Evolutionary conservation across 2,113 vertebrate species (phyloP).

Genomic region (Ictidomys tridecemlineatus): DNA sequence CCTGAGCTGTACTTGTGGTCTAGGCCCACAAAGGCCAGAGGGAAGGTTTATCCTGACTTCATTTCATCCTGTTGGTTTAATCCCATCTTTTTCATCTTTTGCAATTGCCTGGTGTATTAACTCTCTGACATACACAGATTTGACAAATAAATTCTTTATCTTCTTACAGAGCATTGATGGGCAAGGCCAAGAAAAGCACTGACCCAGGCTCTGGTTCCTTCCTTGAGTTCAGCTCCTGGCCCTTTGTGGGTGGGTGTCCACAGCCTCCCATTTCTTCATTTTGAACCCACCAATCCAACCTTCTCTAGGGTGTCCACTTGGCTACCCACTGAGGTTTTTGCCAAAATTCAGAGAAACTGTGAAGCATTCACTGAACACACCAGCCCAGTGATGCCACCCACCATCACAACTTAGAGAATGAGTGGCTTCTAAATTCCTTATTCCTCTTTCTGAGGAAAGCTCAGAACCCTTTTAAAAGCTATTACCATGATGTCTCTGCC

Average conservation of each 20-base stretch:
- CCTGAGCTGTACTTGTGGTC: not conserved
- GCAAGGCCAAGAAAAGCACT: not conserved
- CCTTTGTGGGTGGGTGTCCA: not conserved
- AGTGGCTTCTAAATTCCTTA: not conserved
- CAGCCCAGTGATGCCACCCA: too few relatives aligned
- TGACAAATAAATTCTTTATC: not conserved
- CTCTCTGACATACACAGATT: not conserved
- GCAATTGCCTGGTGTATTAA: not conserved
- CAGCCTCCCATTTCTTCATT: not conserved
- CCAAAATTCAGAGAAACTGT: not conserved
- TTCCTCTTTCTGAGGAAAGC: not conserved
- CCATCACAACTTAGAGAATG: not conserved
- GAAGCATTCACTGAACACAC: not conserved
- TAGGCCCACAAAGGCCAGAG: not conserved
- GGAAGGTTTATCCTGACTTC: not conserved
- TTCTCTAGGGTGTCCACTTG: not conserved
- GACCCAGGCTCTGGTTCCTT: not conserved
- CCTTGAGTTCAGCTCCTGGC: not conserved
- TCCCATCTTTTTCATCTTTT: not conserved
- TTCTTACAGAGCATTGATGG: not conserved
- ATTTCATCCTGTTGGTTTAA: not conserved
- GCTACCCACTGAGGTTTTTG: not conserved
- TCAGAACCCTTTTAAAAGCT: not conserved
- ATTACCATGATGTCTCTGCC: too few relatives aligned
- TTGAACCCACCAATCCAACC: not conserved